Evolutionary conservation across 2,888 invertebrate genomes (phyloP).

Genomic region (Vanessa cardui): DNA sequence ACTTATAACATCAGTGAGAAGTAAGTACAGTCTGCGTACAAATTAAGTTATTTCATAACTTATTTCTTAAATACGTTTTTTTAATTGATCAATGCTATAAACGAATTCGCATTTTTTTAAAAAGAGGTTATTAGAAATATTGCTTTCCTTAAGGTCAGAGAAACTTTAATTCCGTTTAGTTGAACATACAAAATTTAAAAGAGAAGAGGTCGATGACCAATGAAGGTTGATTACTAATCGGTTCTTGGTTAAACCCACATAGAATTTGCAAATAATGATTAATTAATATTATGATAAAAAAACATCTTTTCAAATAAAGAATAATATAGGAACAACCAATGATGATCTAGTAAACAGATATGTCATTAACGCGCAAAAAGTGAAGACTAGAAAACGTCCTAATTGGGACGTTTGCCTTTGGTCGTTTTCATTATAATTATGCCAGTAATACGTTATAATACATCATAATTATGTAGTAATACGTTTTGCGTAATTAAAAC

Average conservation of each 20-base stretch:
- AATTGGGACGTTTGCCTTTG: no score
- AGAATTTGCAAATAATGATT: neutral
- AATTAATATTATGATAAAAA: neutral
- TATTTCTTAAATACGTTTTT: neutral
- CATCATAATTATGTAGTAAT: no score
- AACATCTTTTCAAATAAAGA: neutral
- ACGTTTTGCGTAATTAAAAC: no score
- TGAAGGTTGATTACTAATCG: neutral
- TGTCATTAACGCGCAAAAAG: no score
- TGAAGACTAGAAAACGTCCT: no score
- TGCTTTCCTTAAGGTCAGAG: neutral
- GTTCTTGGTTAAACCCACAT: neutral
- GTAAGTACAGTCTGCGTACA: neutral
- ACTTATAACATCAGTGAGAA: neutral
- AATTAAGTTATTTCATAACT: neutral
- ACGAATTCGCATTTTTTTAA: slow-evolving; percentile 1
- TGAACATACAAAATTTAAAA: neutral
- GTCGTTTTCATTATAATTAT: no score
- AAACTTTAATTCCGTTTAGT: neutral
- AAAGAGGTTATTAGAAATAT: neutral
- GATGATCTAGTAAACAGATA: no score
- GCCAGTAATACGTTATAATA: no score
- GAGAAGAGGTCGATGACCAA: neutral
- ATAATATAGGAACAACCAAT: neutral
- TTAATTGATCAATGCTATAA: slow-evolving; percentile 3